Conservation (phyloP, 1,140 invertebrate species). For the Heliconius congener region DNA sequence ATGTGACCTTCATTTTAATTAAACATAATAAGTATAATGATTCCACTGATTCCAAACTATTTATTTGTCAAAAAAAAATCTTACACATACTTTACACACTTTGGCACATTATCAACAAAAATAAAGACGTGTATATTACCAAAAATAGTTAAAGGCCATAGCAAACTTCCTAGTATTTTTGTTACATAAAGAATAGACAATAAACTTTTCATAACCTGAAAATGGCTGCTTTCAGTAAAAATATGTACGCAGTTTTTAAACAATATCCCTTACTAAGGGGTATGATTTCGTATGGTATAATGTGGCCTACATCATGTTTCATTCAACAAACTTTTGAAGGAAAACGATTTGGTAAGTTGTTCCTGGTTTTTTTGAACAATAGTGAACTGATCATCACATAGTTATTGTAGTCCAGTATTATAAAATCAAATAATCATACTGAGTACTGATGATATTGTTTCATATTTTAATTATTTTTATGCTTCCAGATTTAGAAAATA, state of each 20-base stretch:
- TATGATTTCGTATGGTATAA: slow-evolving; percentile 71
- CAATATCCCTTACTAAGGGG: slow-evolving; percentile 71
- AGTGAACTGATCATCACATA: background rate
- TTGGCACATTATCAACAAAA: slow-evolving; percentile 34
- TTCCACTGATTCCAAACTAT: slow-evolving; percentile 6
- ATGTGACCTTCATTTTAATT: background rate
- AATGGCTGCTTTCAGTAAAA: slow-evolving; percentile 60
- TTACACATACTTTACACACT: slow-evolving; percentile 23
- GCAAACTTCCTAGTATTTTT: slow-evolving; percentile 18
- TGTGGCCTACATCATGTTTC: slow-evolving; percentile 74
- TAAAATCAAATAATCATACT: background rate
- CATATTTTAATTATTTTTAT: slow-evolving; percentile 9
- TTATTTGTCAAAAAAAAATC: slow-evolving; percentile 19
- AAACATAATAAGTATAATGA: slow-evolving; percentile 25
- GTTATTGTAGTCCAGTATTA: background rate
- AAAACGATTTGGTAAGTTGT: slow-evolving; percentile 62
- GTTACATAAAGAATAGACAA: slow-evolving; percentile 32
- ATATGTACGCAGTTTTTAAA: slow-evolving; percentile 50
- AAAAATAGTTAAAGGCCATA: slow-evolving; percentile 34
- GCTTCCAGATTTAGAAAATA: slow-evolving; percentile 50
- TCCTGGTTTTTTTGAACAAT: background rate
- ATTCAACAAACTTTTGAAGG: slow-evolving; percentile 75
- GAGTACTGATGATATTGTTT: background rate
- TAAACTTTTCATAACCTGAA: slow-evolving; percentile 23
- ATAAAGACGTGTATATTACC: slow-evolving; percentile 25